A percentile compares a stretch with the other conserved stretches of the same genome.
These are phyloP conservation scores for Xiphydria camelus DNA, from an alignment of 2,888 invertebrate genomes.

Conservation along the genomic window DNA sequence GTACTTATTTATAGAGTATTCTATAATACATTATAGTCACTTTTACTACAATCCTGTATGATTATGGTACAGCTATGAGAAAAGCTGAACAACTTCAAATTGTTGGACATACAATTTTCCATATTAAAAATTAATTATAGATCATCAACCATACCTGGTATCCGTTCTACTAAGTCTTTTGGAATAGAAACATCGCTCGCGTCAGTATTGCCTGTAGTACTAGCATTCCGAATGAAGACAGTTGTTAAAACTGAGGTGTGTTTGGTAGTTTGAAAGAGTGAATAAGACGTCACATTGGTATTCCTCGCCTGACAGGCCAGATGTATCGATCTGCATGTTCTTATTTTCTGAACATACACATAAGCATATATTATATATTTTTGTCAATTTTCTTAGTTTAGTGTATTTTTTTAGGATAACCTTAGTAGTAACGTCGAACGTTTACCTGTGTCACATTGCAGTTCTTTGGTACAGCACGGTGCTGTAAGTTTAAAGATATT, in stretches of 20 bases:
- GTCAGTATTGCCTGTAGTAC: no score
- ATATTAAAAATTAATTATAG: neutral
- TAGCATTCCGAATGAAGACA: constrained; percentile 33
- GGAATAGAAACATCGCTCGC: no score
- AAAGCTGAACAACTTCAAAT: no score
- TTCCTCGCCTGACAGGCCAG: constrained; percentile 16
- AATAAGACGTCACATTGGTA: constrained; percentile 5
- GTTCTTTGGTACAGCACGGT: constrained; percentile 27
- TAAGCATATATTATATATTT: constrained; percentile 9
- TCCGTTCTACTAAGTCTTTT: constrained; percentile 26
- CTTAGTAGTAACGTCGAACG: neutral
- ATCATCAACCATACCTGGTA: constrained; percentile 35
- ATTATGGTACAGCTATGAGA: no score
- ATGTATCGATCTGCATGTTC: constrained; percentile 26
- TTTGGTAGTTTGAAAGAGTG: constrained; percentile 15
- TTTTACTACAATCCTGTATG: no score
- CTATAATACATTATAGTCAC: no score
- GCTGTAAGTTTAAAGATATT: constrained; percentile 22
- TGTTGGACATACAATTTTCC: no score
- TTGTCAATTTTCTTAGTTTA: neutral
- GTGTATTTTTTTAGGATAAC: constrained; percentile 19
- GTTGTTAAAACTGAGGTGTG: constrained; percentile 23
- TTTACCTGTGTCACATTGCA: constrained; percentile 32
- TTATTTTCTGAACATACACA: constrained; percentile 24
- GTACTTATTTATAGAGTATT: no score